Base-by-base conservation (phyloP, 1,140 invertebrate genomes). In the Drosophila baimaii region DNA sequence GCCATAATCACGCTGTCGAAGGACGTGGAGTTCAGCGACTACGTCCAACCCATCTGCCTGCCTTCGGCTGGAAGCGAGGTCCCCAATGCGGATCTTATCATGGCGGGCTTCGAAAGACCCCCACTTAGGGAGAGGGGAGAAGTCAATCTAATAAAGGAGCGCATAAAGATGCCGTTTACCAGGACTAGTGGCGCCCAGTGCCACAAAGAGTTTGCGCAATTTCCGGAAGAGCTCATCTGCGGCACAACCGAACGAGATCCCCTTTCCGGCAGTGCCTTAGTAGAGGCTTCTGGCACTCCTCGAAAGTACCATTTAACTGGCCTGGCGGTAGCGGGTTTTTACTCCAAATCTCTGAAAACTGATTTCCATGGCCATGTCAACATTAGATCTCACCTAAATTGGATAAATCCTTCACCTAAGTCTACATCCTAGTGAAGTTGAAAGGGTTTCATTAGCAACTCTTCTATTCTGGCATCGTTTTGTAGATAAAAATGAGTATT, bases 31-130 rank as follows among this genome's bases (percentile, higher is more conserved):
- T 21, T 43, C 21, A 25, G 46, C 10, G 57, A 69, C 5, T 35
- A 39, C 2, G 37, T 62, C 21, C 65, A 62, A 41, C 47, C 65
- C n/a, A 62, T 68, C 19, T 68, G 65, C 65, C 9, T 68, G 19
- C 46, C 65, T 12, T 23, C 65, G 5, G 46, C 19, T 1, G 35
- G 13, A n/a, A 27, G 13, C 21, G 35, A 47, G 12, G 3, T 29
- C 5, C 31, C 23, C 12, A 25, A 33, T 21, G 23, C 9, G 15
- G 19, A 35, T 33, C 70, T 61, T 1, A 35, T 13, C 2, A 19
- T 73, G 12, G 15, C 25, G 2, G 70, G 70, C 25, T 37, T 44
- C 17, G 25, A 57, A 9, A 43, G 37, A 15, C 44, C n/a, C 2
- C 17, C 25, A 10, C 0, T 15, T 0, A 15, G 15, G 12, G 0